Evolutionary conservation across 2,113 vertebrate genomes (phyloP), one percentile per base, ranked within the genome.

Genomic region (Psophia crepitans): DNA sequence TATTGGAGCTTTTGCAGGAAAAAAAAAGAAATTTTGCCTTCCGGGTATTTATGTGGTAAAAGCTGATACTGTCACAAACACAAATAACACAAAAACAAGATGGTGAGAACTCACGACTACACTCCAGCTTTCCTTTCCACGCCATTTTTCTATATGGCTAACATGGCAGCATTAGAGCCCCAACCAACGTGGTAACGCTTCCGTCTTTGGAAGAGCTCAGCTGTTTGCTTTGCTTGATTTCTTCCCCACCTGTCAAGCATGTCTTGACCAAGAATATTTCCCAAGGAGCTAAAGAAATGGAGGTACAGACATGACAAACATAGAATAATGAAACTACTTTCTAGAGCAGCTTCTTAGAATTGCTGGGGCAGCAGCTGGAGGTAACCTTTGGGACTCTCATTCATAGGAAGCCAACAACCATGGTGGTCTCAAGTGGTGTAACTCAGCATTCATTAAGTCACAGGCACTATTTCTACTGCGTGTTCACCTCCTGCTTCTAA

Each of bases 1-100:
- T 97, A 97, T 97, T 89, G 97, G 98, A 96, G 82, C 96, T 98
- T 94, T 93, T 92, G 83, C 87, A 94, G 89, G 37, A 91, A 91
- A 97, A 96, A 96, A 77, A 66, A 83, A 8, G 87, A 89, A 96
- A 96, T 97, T 97, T 95, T 90, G 85, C 97, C 96, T 97, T 95
- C 95, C 95, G 96, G 91, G 91, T 95, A 97, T 95, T 97, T 97
- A 95, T 96, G 95, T 97, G 94, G 94, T 93, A 95, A 96, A 97
- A 96, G 93, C 94, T 85, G 97, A 97, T 96, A 95, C 87, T 97
- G 96, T 97, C 91, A 1, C 97, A 97, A 97, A 97, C 95, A 97
- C 92, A 96, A 96, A 96, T 96, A 97, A 96, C 97, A 97, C 91
- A 76, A 70, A 91, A 95, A 54, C 97, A 96, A 93, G 96, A 94